phyloP scores from a whole-genome alignment of 1,140 invertebrate species.

The Rhagoletis zephyria region DNA sequence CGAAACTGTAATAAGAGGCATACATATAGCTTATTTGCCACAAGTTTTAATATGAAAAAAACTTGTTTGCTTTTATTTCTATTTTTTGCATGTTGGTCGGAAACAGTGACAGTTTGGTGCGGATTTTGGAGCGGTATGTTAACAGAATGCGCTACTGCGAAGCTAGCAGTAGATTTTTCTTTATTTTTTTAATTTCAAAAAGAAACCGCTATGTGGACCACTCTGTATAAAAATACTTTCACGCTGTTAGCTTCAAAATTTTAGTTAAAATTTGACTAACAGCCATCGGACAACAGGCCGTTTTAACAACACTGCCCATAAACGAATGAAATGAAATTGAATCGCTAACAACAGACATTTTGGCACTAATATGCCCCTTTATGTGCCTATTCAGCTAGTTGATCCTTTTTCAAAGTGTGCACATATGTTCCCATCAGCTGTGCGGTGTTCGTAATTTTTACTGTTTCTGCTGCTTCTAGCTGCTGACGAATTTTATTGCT shows the following conservation, averaged over 20 bases:
- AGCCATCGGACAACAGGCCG: neutral
- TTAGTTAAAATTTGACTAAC: neutral
- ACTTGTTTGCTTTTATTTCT: no score
- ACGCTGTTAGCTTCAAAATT: neutral
- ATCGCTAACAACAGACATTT: constrained; percentile 1
- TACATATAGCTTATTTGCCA: no score
- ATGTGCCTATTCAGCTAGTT: no score
- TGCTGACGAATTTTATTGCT: constrained; percentile 42
- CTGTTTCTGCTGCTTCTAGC: neutral
- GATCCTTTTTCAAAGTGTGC: no score
- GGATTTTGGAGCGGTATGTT: no score
- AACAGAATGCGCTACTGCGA: neutral
- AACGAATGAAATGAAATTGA: neutral
- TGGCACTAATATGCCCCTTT: neutral
- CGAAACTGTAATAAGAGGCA: no score
- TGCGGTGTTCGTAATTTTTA: neutral
- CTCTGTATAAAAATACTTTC: no score
- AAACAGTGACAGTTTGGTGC: no score
- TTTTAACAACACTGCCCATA: neutral
- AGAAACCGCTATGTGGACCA: no score
- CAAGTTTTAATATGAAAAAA: no score
- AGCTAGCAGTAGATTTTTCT: neutral
- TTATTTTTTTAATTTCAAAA: neutral
- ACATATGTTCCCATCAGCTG: no score
- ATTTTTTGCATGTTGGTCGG: no score